phyloP scores from a whole-genome alignment of 30 jellyfish, hydroid and myxozoan genomes.

The Hydractinia echinata region DNA sequence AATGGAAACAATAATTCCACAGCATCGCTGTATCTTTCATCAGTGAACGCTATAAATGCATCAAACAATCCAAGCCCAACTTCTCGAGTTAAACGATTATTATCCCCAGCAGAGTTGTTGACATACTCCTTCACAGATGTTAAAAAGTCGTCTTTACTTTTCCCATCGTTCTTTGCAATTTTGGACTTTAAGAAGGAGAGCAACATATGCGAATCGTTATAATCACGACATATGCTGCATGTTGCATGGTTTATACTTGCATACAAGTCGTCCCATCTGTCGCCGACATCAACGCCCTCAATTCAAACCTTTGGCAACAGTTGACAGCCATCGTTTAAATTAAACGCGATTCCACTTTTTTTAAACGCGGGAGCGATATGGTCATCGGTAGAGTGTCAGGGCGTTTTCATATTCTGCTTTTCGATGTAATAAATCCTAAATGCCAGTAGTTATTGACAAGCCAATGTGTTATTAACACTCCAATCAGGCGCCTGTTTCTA shows the following conservation, averaged over 20 bases:
- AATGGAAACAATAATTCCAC: conserved; percentile 13
- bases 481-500: conserved; percentile 19
- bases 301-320: background rate
- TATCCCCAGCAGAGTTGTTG: conserved; percentile 12
- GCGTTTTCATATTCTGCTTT: conserved; percentile 17
- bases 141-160: background rate
- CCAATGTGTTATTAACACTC: conserved; percentile 8
- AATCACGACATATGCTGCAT: conserved; percentile 17
- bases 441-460: conserved; percentile 41
- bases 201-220: conserved; percentile 25
- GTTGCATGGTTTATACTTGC: conserved; percentile 24
- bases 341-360: conserved; percentile 2
- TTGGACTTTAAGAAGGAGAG: conserved; percentile 13
- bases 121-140: conserved; percentile 19
- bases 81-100: conserved; percentile 5
- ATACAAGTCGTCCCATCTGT: conserved; percentile 34
- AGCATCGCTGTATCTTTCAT: conserved; percentile 28
- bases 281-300: conserved; percentile 22
- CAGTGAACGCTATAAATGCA: conserved; percentile 20
- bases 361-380: conserved; percentile 10
- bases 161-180: background rate
- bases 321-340: conserved; percentile 15
- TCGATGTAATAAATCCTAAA: conserved; percentile 16
- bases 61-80: conserved; percentile 13
- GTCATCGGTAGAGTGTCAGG: conserved; percentile 16